Evolutionary conservation across 2,888 invertebrate genomes (phyloP).

Genomic region (Proisotoma minuta): DNA sequence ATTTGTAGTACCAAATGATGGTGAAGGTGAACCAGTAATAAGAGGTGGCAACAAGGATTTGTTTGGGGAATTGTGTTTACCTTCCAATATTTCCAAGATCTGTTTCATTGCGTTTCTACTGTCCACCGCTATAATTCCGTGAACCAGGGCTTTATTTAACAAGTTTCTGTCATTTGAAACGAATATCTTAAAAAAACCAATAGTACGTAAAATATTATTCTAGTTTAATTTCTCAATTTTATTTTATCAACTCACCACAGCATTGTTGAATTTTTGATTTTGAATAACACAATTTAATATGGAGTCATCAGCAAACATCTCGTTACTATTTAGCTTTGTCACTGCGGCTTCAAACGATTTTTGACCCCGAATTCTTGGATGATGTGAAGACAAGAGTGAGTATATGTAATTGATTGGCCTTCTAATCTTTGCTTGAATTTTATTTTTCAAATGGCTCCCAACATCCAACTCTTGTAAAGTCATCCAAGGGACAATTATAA

Average conservation of each 20-base stretch:
- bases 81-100: neutral
- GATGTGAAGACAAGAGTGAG: constrained; percentile 27
- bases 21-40: neutral
- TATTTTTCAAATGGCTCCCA: constrained; percentile 10
- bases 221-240: neutral
- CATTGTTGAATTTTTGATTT: constrained; percentile 12
- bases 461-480: constrained; percentile 45
- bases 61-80: too few relatives aligned
- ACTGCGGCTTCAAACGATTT: constrained; percentile 39
- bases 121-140: constrained; percentile 19
- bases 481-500: constrained; percentile 45
- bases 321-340: constrained; percentile 31
- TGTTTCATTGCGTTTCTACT: neutral
- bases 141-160: constrained; percentile 40
- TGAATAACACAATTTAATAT: constrained; percentile 45
- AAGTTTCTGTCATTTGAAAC: constrained; percentile 44
- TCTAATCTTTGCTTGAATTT: neutral
- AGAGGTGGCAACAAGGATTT: too few relatives aligned
- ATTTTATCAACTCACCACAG: constrained; percentile 21
- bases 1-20: neutral
- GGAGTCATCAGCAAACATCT: constrained; percentile 41
- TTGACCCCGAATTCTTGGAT: constrained; percentile 41
- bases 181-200: constrained; percentile 32
- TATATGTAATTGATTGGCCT: constrained; percentile 33
- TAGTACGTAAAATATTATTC: neutral